Conservation (phyloP, 2,113 vertebrate genomes). For the Passer montanus region DNA sequence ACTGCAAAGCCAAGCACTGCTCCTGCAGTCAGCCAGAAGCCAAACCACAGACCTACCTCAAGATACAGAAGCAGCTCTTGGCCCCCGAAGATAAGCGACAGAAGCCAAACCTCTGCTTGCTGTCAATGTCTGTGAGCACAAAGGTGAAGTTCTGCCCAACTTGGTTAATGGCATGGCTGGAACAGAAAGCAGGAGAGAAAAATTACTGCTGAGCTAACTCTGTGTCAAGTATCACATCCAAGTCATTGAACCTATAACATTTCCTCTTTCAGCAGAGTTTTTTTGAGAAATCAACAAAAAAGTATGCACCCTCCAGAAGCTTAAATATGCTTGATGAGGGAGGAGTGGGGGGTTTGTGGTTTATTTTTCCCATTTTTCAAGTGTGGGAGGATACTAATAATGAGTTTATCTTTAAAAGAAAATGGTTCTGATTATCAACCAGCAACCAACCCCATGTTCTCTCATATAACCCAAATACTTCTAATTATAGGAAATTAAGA, state of each 20-base stretch:
- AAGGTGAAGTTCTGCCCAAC: conserved; percentile 98
- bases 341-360: not conserved
- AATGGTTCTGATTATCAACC: not conserved
- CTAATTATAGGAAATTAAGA: not conserved
- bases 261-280: conserved; percentile 60
- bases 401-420: not conserved
- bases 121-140: conserved; percentile 97
- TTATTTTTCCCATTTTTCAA: not conserved
- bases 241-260: conserved; percentile 68
- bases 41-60: conserved; percentile 77
- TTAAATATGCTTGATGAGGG: not conserved
- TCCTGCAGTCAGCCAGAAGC: conserved; percentile 29
- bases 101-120: conserved; percentile 98
- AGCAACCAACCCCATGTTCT: not conserved
- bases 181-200: conserved; percentile 46
- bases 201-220: conserved; percentile 48
- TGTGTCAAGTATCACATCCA: conserved; percentile 56
- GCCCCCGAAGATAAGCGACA: conserved; percentile 95
- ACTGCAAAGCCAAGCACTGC: conserved; percentile 20
- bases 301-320: conserved; percentile 25
- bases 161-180: conserved; percentile 87
- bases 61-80: conserved; percentile 90
- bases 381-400: not conserved
- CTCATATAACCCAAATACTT: not conserved
- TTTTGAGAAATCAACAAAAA: conserved; percentile 35